phyloP scores from a whole-genome alignment of 1,140 invertebrate genomes.

The Halictus rubicundus region DNA sequence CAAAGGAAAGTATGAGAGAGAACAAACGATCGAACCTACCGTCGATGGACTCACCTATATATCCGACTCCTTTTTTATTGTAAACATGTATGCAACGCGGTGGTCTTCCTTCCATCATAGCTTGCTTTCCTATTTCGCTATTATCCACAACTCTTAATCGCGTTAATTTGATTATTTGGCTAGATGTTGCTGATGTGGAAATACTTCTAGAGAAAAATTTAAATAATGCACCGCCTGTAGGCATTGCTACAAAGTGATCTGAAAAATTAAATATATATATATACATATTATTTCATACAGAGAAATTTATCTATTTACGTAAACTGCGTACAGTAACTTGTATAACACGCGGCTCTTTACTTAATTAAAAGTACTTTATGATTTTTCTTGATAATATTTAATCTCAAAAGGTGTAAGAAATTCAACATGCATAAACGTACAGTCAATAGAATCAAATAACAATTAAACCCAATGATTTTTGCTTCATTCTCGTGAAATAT shows the following conservation, averaged over 20 bases:
- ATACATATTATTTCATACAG: not conserved
- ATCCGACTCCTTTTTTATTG: slow-evolving; percentile 87
- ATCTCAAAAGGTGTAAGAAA: not conserved
- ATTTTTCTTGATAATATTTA: not conserved
- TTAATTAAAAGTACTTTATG: not conserved
- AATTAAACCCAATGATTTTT: no score
- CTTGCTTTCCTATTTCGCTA: slow-evolving; percentile 94
- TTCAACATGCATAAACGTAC: no score
- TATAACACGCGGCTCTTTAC: no score
- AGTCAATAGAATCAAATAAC: no score
- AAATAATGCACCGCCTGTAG: not conserved
- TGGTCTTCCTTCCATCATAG: slow-evolving; percentile 95
- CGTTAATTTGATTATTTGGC: slow-evolving; percentile 87
- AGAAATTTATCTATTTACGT: no score
- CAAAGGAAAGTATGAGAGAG: not conserved
- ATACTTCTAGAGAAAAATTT: slow-evolving; percentile 74
- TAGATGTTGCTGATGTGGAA: slow-evolving; percentile 82
- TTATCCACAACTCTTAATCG: slow-evolving; percentile 97
- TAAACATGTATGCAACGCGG: slow-evolving; percentile 94
- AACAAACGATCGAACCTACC: not conserved
- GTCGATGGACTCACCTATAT: slow-evolving; percentile 81
- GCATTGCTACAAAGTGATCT: slow-evolving; percentile 9
- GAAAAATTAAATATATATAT: not conserved
- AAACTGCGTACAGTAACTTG: no score
- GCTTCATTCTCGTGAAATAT: no score